Base-by-base conservation (phyloP, 2,888 invertebrate species). In the Coecobrya sp. region DNA sequence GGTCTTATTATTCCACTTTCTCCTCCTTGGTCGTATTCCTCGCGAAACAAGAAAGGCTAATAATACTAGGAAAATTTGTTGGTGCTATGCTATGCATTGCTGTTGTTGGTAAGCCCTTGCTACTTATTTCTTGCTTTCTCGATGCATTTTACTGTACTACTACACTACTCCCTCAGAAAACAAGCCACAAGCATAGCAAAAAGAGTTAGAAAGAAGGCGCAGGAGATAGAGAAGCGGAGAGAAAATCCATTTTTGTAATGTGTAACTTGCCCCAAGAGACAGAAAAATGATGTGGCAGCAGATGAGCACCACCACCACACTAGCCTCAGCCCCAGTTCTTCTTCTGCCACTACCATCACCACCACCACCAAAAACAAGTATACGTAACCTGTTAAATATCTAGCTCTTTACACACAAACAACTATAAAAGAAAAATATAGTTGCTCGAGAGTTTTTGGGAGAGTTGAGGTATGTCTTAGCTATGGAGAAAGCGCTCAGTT, bases 241-340 rank as follows among this genome's bases (percentile, higher is more conserved):
- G 89, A 68, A 89, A 70, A 84, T 68, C 89, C 89, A 89, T 89
- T 49, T 70, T 55, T 68, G 27, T 70, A 89, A 89, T 89, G 82
- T 89, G 68, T 68, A 89, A 84, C 82, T 89, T 84, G 84, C 82
- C 89, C 84, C 89, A 36, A 70, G 89, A 89, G 89, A 89, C 82
- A 45, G 27, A 65, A 79, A 79, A 79, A 82, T 68, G 84, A 82
- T 87, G 87, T 87, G 70, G 82, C 70, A 89, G 89, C 89, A 89
- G 70, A 89, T 89, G 89, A 84, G 84, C 70, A 89, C 70, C n/a
- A n/a, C n/a, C 30, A 62, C 62, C 84, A 10, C 62, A 76, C 42
- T 11, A 73, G 49, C 49, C 13, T 10, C 49, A 49, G 49, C 49
- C 13, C 13, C 49, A 49, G 49, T 49, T 49, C 13, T 49, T 13